Conservation (phyloP, 2,113 vertebrate species). For the Geothlypis trichas region DNA sequence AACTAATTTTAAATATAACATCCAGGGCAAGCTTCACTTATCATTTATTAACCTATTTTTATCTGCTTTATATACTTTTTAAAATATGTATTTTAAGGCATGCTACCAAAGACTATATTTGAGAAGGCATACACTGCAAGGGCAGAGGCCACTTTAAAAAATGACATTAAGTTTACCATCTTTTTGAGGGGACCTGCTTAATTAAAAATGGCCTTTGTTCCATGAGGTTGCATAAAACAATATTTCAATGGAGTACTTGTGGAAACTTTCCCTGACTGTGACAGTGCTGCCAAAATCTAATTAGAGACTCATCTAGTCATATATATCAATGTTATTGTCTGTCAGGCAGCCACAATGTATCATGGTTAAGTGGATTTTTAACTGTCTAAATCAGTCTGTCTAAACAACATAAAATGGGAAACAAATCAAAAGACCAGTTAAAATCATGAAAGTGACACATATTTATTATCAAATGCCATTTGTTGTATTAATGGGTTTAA, state of each 20-base stretch:
- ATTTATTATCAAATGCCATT: slow-evolving; percentile 58
- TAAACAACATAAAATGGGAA: slow-evolving; percentile 72
- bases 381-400: slow-evolving; percentile 80
- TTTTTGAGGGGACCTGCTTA: slow-evolving; percentile 73
- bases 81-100: not conserved
- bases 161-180: slow-evolving; percentile 8
- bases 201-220: slow-evolving; percentile 76
- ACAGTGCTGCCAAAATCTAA: slow-evolving; percentile 88
- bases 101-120: not conserved
- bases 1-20: not conserved
- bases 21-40: not conserved
- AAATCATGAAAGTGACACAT: slow-evolving; percentile 20
- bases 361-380: slow-evolving; percentile 82
- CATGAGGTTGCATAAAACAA: slow-evolving; percentile 78
- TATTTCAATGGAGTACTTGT: slow-evolving; percentile 83
- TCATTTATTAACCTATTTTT: not conserved
- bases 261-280: slow-evolving; percentile 74
- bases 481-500: slow-evolving; percentile 18
- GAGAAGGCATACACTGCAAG: not conserved
- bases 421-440: slow-evolving; percentile 69
- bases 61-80: not conserved
- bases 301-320: slow-evolving; percentile 89
- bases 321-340: slow-evolving; percentile 92
- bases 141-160: not conserved
- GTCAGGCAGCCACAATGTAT: slow-evolving; percentile 87